Conservation (phyloP, 1,140 invertebrate genomes). For the Spodoptera frugiperda region DNA sequence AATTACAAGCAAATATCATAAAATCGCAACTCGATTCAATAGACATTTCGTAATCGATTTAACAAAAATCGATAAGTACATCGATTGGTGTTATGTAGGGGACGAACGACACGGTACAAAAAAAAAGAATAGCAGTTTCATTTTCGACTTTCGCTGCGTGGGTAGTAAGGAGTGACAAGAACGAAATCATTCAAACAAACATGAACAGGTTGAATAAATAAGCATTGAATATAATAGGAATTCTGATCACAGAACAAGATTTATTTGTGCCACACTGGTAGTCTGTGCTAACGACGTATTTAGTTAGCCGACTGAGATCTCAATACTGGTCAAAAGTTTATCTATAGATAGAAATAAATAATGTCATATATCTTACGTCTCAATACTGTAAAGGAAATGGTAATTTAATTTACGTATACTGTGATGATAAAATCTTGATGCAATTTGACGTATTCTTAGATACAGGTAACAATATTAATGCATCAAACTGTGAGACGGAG, state of each 20-base stretch:
- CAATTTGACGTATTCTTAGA: constrained; percentile 18
- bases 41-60: constrained; percentile 51
- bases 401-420: constrained; percentile 12
- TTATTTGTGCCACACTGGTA: constrained; percentile 41
- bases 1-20: constrained; percentile 21
- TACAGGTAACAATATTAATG: constrained; percentile 6
- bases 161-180: constrained; percentile 59
- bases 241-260: constrained; percentile 44
- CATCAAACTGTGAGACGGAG: not conserved
- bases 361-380: constrained; percentile 22
- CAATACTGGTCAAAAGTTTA: constrained; percentile 22
- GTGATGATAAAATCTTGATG: constrained; percentile 3
- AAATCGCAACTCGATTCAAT: constrained; percentile 54
- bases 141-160: constrained; percentile 56
- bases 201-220: constrained; percentile 66
- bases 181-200: constrained; percentile 59
- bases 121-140: constrained; percentile 30
- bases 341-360: constrained; percentile 19
- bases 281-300: constrained; percentile 38
- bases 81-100: constrained; percentile 42
- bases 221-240: constrained; percentile 36
- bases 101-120: constrained; percentile 53
- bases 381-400: constrained; percentile 11
- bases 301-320: constrained; percentile 31
- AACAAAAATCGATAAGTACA: constrained; percentile 55